Conservation (phyloP, 2,113 vertebrate species). For the Microtus richardsoni region DNA sequence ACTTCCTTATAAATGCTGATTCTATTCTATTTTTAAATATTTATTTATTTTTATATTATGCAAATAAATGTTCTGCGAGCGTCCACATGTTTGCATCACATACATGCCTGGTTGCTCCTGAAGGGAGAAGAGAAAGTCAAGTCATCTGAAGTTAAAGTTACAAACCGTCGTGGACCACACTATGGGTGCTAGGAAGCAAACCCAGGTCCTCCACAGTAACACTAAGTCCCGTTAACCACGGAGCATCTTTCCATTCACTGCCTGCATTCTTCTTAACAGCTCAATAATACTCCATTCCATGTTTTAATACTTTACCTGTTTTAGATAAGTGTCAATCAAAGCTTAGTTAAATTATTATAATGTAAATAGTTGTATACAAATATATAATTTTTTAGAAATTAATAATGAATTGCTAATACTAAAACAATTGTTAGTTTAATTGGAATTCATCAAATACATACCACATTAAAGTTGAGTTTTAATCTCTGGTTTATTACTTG, state of each 20-base stretch:
- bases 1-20: no score
- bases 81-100: background rate
- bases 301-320: background rate
- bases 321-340: background rate
- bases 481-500: background rate
- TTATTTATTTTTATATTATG: no score
- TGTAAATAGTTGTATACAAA: background rate
- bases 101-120: background rate
- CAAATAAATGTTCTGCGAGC: no score
- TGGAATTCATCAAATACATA: background rate
- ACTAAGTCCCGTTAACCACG: background rate
- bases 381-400: background rate
- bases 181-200: background rate
- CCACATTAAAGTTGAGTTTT: background rate
- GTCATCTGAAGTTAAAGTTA: background rate
- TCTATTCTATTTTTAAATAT: no score
- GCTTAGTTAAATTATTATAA: background rate
- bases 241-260: background rate
- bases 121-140: background rate
- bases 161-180: background rate
- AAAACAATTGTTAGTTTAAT: background rate
- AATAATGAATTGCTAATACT: background rate
- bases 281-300: background rate
- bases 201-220: accelerated
- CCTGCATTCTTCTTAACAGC: background rate